Evolutionary conservation across 2,888 invertebrate species (phyloP).

Genomic region (Caprella mutica): DNA sequence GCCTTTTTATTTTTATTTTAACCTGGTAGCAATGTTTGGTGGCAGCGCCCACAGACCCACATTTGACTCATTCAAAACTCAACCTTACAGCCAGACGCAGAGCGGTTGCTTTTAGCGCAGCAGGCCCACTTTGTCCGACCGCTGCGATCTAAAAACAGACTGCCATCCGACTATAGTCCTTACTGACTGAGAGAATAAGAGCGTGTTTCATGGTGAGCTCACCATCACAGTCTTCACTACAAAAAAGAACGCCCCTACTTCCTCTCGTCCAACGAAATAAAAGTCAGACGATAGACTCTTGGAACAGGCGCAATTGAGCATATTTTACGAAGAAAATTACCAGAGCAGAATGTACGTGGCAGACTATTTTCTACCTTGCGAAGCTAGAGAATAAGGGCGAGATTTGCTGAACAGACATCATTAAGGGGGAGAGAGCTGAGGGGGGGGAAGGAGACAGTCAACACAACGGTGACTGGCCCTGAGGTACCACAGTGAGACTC

Average conservation of each 20-base stretch:
- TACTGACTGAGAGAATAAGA: too few relatives aligned
- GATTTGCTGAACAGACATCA: background rate
- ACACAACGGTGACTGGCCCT: conserved; percentile 12
- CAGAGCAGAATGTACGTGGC: background rate
- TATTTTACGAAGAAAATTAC: conserved; percentile 1
- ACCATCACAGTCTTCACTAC: too few relatives aligned
- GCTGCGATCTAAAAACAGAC: background rate
- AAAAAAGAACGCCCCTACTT: background rate
- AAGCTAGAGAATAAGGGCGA: background rate
- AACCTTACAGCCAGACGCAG: background rate
- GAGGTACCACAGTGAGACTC: background rate
- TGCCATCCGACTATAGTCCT: too few relatives aligned
- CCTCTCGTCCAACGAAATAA: background rate
- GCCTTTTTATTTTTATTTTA: conserved; percentile 6
- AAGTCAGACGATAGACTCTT: conserved; percentile 3
- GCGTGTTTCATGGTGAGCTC: too few relatives aligned
- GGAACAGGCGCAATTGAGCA: conserved; percentile 8
- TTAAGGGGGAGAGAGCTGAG: conserved; percentile 3
- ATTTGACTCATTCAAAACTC: background rate
- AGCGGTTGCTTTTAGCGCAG: background rate
- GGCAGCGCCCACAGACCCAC: conserved; percentile 9
- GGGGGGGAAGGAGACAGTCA: conserved; percentile 8
- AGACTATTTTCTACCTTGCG: background rate
- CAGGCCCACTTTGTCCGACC: conserved; percentile 12
- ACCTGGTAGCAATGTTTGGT: conserved; percentile 14